Evolutionary conservation across 1,140 invertebrate genomes (phyloP), one percentile per base, ranked within the genome.

Genomic region (Hyles vespertilio): DNA sequence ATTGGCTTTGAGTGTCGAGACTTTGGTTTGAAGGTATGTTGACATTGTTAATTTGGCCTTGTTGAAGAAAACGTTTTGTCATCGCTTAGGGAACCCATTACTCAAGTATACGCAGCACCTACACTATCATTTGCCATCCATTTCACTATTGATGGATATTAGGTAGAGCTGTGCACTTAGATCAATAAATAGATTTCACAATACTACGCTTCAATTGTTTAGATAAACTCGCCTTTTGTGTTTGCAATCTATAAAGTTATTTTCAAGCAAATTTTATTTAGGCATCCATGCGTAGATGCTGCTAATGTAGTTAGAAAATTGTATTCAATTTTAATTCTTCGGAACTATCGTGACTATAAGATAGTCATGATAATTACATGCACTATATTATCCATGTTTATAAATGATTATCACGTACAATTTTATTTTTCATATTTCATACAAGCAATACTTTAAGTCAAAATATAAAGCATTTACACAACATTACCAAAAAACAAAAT

Each of bases 51-150:
- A 63, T 62, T 58, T 55, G 10, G 33, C 32, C 50, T 51, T 40
- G 47, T 12, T 33, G 46, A 56, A 60, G 66, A 67, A 74, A 77
- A 74, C 64, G 72, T 78, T 79, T 74, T 74, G 67, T 81, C 71
- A 78, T 69, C 58, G 75, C 79, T 74, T 85, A 63, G 76, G 77
- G 82, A 77, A 74, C 69, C 74, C 74, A 81, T 84, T 78, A 77
- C 67, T 84, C 75, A 75, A 79, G 76, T 72, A 70, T 78, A 87
- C 80, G 84, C 81, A 82, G 84, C 81, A 87, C 82, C 65, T 82
- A 84, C 82, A 85, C 79, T 70, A 64, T 67, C 79, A 85, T 84
- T 76, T 80, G 77, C 59, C 61, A 67, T 67, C 62, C 69, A 67
- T 70, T 67, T 61, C 61, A 67, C 67, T 63, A 69, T 68, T 69